These are phyloP conservation scores for Xylocopa sonorina DNA, from an alignment of 1,140 invertebrate species.

Conservation along the genomic window DNA sequence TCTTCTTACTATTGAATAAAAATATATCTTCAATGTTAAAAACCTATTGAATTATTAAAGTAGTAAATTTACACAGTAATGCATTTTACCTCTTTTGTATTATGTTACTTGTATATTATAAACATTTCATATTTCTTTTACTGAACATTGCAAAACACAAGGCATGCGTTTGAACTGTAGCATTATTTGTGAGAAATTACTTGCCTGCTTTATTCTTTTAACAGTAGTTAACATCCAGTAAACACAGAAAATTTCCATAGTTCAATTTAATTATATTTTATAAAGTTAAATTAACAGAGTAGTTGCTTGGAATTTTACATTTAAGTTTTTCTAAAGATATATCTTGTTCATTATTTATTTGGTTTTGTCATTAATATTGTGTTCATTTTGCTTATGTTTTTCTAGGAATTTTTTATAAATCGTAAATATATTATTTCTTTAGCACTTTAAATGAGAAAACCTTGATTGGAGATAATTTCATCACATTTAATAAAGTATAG, in stretches of 20 bases:
- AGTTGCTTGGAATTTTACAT: not conserved
- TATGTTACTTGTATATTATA: slow-evolving; percentile 3
- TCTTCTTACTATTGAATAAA: not conserved
- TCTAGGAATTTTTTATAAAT: not conserved
- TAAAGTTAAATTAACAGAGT: not conserved
- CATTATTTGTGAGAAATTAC: slow-evolving; percentile 16
- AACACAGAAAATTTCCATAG: slow-evolving; percentile 22
- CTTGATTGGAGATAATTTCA: not conserved
- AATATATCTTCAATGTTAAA: not conserved
- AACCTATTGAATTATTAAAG: not conserved
- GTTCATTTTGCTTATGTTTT: not conserved
- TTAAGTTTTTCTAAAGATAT: not conserved
- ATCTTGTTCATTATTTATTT: not conserved
- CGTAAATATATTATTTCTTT: not conserved
- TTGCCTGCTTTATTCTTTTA: slow-evolving; percentile 53
- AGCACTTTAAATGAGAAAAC: not conserved
- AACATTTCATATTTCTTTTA: slow-evolving; percentile 31
- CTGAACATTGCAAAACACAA: slow-evolving; percentile 28
- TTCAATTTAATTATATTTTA: not conserved
- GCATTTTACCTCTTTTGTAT: slow-evolving; percentile 16
- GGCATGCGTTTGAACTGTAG: slow-evolving; percentile 43
- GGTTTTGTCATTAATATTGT: not conserved
- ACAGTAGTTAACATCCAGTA: slow-evolving; percentile 31
- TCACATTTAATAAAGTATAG: not conserved
- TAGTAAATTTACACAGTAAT: slow-evolving; percentile 23